Evolutionary conservation across 2,113 vertebrate species (phyloP), one percentile per base, ranked within the genome.

Genomic region (Limnothrissa miodon): DNA sequence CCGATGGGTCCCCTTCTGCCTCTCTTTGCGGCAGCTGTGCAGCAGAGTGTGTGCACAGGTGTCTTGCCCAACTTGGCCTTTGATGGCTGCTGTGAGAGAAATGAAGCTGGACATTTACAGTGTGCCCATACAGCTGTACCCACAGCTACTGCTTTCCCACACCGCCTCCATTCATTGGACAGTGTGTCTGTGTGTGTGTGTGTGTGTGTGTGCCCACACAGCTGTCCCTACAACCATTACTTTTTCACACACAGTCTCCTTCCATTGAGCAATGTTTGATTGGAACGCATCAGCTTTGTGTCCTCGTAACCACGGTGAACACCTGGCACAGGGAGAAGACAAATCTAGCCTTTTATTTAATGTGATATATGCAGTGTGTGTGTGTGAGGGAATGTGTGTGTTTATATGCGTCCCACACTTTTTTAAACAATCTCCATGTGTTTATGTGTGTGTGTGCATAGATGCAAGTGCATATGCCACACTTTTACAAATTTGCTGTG

Each of bases 311-410:
- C 66, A 39, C 29, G 33, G 66, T 15, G 11, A 33, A 74, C 66
- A 74, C 36, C 66, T 74, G 66, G 66, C 15, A 29, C 1, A 15
- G 66, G 66, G 36, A 36, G 62, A 86, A 88, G 81, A 89, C 85
- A 88, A 89, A 91, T 89, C 78, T 83, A 0, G 23, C 81, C 81
- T 79, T 87, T 45, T 87, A 81, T 87, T 81, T 39, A 51, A 78
- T 19, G 44, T 66, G 78, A 33, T 39, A 59, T 45, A 79, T 91
- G 59, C 17, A 80, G 42, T 42, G 42, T 42, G 42, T 42, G 42
- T 42, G 42, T 39, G 33, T 74, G 7, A 85, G 74, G 19, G 48
- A 5, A 11, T 53, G 48, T 53, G 48, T 53, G 48, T 53, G 48
- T 53, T 13, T 53, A 11, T 53, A 21, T 53, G 48, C 19, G 48